These are phyloP conservation scores for Conistra vaccinii DNA, from an alignment of 2,888 invertebrate genomes.

Conservation along the genomic window DNA sequence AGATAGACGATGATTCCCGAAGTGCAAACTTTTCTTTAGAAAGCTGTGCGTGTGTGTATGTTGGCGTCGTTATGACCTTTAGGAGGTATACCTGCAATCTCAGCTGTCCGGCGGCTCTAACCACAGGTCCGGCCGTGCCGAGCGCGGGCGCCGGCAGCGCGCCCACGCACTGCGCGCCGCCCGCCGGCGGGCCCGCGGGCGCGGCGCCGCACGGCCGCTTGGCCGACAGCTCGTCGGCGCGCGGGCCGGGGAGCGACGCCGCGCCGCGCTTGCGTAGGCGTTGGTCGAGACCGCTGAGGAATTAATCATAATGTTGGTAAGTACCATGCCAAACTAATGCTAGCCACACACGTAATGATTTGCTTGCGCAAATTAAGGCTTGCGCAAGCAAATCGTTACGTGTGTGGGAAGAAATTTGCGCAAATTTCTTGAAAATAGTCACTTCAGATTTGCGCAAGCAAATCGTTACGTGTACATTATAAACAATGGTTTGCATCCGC, in stretches of 20 bases:
- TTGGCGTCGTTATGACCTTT: too few relatives aligned
- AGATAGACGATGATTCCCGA: neutral
- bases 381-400: too few relatives aligned
- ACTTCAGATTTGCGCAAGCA: too few relatives aligned
- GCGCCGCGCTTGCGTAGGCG: slow-evolving; percentile 83
- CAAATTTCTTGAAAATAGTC: too few relatives aligned
- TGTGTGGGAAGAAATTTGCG: too few relatives aligned
- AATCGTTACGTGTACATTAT: too few relatives aligned
- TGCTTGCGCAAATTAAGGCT: too few relatives aligned
- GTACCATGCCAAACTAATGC: too few relatives aligned
- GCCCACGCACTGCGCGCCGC: slow-evolving; percentile 29
- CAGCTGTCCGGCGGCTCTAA: slow-evolving; percentile 84
- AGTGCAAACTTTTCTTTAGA: neutral
- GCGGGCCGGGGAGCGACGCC: slow-evolving; percentile 81
- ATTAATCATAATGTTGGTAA: neutral
- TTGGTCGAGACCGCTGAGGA: slow-evolving; percentile 79
- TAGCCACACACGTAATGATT: too few relatives aligned
- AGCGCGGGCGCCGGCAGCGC: slow-evolving; percentile 74
- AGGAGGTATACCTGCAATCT: slow-evolving; percentile 72
- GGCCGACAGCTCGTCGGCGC: slow-evolving; percentile 74
- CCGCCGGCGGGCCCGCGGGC: slow-evolving; percentile 27
- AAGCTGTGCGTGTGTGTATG: neutral
- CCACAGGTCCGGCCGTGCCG: slow-evolving; percentile 85
- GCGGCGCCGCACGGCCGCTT: slow-evolving; percentile 60
- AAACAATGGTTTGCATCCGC: too few relatives aligned